A percentile compares a stretch with the other conserved stretches of the same genome.
These are phyloP conservation scores for Aphis craccivora DNA, from an alignment of 1,140 invertebrate species.

Conservation along the genomic window DNA sequence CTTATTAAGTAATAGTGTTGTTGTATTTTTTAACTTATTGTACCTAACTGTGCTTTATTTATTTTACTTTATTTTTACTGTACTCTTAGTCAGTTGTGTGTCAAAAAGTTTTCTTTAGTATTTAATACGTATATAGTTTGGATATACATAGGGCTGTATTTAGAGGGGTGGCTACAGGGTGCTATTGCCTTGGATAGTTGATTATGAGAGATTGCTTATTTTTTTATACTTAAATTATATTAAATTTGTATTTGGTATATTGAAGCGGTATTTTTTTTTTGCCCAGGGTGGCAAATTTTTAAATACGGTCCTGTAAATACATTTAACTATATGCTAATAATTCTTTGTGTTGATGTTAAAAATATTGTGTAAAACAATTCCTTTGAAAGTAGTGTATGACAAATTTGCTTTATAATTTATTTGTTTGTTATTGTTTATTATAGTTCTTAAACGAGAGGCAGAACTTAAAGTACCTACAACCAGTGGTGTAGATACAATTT, in stretches of 20 bases:
- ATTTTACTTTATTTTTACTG: neutral
- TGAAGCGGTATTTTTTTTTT: no score
- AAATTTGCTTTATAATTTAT: neutral
- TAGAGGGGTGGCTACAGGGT: no score
- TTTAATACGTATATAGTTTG: neutral
- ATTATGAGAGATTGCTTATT: no score
- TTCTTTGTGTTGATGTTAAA: neutral
- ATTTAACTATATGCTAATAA: neutral
- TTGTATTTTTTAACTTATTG: constrained; percentile 7
- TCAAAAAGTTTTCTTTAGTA: neutral
- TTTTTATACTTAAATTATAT: no score
- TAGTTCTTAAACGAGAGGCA: neutral
- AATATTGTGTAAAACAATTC: no score
- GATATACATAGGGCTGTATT: neutral
- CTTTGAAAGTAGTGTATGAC: no score
- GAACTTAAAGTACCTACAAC: neutral
- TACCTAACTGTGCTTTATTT: neutral
- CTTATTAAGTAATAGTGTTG: neutral
- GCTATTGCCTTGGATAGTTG: no score
- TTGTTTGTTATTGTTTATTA: neutral
- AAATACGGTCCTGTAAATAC: no score
- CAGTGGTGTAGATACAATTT: no score
- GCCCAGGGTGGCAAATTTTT: no score
- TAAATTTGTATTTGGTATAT: no score
- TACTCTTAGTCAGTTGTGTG: neutral